phyloP scores from a whole-genome alignment of 2,888 invertebrate genomes.

The Neoascia interrupta region DNA sequence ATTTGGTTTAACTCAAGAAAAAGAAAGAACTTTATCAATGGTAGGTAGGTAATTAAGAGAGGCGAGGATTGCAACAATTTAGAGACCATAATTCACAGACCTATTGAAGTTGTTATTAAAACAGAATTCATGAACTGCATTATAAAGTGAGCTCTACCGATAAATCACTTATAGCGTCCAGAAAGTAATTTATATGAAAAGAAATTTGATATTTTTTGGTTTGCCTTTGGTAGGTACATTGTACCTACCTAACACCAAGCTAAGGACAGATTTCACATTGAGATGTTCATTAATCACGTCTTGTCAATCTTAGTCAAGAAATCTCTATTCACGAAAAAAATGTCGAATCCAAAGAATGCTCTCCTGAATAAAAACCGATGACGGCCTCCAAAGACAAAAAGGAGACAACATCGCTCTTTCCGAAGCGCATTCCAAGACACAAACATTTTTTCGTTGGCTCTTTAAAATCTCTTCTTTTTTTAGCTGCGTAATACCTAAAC shows the following conservation, averaged over 20 bases:
- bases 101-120: conserved; percentile 41
- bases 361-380: conserved; percentile 30
- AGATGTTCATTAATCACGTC: conserved; percentile 54
- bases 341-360: conserved; percentile 22
- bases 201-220: conserved; percentile 55
- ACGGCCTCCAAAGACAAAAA: conserved; percentile 29
- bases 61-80: conserved; percentile 18
- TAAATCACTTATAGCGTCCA: neutral
- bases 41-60: no score
- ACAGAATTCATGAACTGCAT: conserved; percentile 26
- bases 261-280: neutral
- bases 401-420: conserved; percentile 28
- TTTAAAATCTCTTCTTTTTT: conserved; percentile 17
- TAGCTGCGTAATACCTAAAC: neutral
- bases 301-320: conserved; percentile 64
- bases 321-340: conserved; percentile 37
- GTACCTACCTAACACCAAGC: conserved; percentile 27
- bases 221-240: neutral
- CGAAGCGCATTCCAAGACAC: conserved; percentile 33
- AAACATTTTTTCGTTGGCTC: conserved; percentile 2
- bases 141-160: conserved; percentile 20
- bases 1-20: no score
- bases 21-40: no score
- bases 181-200: conserved; percentile 19
- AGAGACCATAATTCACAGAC: conserved; percentile 30